Base-by-base conservation (phyloP, 2,888 invertebrate species). In the Lucinisca nassula region DNA sequence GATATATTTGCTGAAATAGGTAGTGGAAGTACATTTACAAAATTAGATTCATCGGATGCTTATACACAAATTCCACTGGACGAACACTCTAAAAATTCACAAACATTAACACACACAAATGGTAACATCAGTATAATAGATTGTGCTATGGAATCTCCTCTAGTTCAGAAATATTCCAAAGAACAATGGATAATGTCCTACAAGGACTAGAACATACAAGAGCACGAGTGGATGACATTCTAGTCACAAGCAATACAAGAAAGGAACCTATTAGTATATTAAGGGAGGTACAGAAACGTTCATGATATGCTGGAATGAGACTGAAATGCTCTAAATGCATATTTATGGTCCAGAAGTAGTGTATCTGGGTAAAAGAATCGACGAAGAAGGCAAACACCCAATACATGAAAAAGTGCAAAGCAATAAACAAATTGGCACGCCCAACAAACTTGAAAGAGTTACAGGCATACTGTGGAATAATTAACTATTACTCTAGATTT, bases 211-310 rank as follows among this genome's bases (percentile, higher is more conserved):
- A 88, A 2, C 85, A 88, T 45, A n/a, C 89, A 12, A 24, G 88
- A 0, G 88, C 86, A 3, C 87, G 89, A n/a, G 72, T 94, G 0
- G 93, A 94, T 78, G 93, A 94, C 49, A 91, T 94, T 51, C 78
- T 92, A 14, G 72, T 93, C 1, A 90, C 91, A 6, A 91, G 87
- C 30, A 75, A 37, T 0, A 86, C 49, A 55, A 79, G 77, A 12
- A 51, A 72, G 6, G 90, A 91, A 27, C 92, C 93, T 74, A 49
- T 91, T 2, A 49, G 45, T 2, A 90, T 87, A 38, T 55, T 93
- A 14, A 45, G 49, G 30, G 27, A 58, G 21, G 84, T 93, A 10
- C 74, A 93, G 8, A 14, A 74, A 27, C 73, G 88, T 38, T 79
- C 93, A 32, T 74, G 82, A 30, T 76, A 79, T 24, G 84, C 82